Evolutionary conservation across 2,888 invertebrate genomes (phyloP), one percentile per base, ranked within the genome.

Genomic region (Cheilosia soror): DNA sequence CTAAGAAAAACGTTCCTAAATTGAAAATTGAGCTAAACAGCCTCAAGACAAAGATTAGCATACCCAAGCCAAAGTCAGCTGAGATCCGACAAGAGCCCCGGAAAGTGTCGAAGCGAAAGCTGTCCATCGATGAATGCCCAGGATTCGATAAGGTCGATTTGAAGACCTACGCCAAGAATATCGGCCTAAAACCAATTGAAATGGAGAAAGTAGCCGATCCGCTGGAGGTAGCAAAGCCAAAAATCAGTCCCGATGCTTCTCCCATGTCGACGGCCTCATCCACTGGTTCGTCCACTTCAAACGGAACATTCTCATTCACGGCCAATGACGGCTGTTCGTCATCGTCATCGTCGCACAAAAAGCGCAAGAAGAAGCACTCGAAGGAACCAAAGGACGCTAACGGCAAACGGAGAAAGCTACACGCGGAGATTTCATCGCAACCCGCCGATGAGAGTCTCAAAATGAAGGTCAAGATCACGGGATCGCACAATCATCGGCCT

Each of bases 291-390:
- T 89, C 89, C 0, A 82, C 90, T 0, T 90, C 91, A 2, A 90
- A 90, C 73, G 89, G 91, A 49, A 88, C 88, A 57, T 89, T 89
- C 65, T 53, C 87, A 6, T 88, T 89, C 77, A 63, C 63, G 0
- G 29, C 49, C 4, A 68, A 63, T 20, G 85, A 80, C 2, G 60
- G 80, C 6, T 75, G 83, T 40, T 60, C 72, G 1, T 65, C 84
- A 6, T 65, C 88, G 0, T 88, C 89, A 0, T 89, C 90, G 0
- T 90, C 93, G 25, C 93, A 93, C 80, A 94, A 93, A 88, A 94
- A 94, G 88, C 91, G 94, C 37, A 94, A 94, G 88, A 94, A 94
- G 91, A 94, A 94, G 88, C 94, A 94, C 89, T 94, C 94, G 1
- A 93, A 93, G 89, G 93, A 93, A 78, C 92, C 93, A 0, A 90